Base-by-base conservation (phyloP, 37 sponge, comb jelly and placozoan species). In the Bolinopsis microptera region DNA sequence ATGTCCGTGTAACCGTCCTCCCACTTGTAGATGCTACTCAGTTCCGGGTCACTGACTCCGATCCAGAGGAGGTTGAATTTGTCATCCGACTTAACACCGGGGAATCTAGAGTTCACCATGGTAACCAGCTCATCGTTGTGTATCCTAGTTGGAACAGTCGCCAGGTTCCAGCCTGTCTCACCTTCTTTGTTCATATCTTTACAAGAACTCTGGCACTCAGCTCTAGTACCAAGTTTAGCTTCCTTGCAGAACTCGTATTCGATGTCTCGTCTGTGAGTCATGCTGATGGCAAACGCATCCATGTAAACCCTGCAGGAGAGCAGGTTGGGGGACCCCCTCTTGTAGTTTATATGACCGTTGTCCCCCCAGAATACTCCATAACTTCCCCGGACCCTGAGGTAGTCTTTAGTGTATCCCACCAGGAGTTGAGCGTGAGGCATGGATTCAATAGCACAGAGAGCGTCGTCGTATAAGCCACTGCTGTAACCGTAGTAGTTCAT, bases 1-100 rank as follows among this genome's bases (percentile, higher is more conserved):
- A 70, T n/a, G 28, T 70, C 28, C 25, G 22, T 8, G 37, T 16
- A 31, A 3, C 8, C 37, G 23, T 80, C 37, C 9, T 13, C 23
- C 82, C 82, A 80, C 21, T 13, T 80, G 38, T 80, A 80, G 74
- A n/a, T 26, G 24, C 26, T 22, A 1, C 24, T 24, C 25, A 3
- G 16, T 22, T 22, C 30, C 16, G 30, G 25, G 26, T 70, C 74
- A 9, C 3, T 3, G 25, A 70, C 9, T 21, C 82, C 82, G 38
- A 80, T 80, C 82, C 82, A 80, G 37, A 80, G 23, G 21, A 80
- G 38, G 37, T 80, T 80, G 38, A 80, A 80, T 37, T 80, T 80
- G 38, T 80, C 82, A 22, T 80, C 82, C 23, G 38, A 24, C 32
- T 80, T 80, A 8, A 80, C 82, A 32, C 82, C 82, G 23, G 82